Evolutionary conservation across 2,888 invertebrate genomes (phyloP).

Genomic region (Lacanobia oleracea): DNA sequence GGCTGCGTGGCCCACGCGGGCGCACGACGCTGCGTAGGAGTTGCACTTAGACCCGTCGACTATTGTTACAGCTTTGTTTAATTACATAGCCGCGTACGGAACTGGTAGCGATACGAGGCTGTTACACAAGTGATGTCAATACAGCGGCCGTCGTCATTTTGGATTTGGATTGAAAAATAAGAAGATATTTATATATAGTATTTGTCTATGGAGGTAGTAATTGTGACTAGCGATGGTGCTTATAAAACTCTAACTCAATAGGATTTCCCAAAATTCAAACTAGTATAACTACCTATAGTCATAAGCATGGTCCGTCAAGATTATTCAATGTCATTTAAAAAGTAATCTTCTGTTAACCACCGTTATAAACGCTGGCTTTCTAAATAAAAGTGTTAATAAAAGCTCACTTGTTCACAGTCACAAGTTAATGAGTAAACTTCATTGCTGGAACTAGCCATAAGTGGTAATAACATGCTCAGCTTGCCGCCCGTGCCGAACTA

Average conservation of each 20-base stretch:
- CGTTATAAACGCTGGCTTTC: constrained; percentile 15
- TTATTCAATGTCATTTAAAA: neutral
- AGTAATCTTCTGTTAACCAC: constrained; percentile 11
- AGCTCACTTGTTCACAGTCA: constrained; percentile 31
- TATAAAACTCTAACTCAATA: neutral
- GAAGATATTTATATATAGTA: neutral
- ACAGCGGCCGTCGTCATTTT: constrained; percentile 2
- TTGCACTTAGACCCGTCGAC: constrained; percentile 52
- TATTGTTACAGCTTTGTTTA: constrained; percentile 61
- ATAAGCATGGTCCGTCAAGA: neutral
- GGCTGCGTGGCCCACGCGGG: constrained; percentile 49
- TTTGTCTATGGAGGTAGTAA: neutral
- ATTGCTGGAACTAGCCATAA: constrained; percentile 27
- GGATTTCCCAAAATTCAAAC: neutral
- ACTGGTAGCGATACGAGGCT: constrained; percentile 30
- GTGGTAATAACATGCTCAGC: constrained; percentile 32
- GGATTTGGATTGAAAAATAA: neutral
- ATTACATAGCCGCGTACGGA: constrained; percentile 39
- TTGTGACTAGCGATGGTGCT: neutral
- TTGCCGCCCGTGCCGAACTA: constrained; percentile 30
- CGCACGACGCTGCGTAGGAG: constrained; percentile 58
- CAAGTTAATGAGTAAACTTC: constrained; percentile 52
- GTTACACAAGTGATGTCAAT: constrained; percentile 20
- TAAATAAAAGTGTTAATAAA: constrained; percentile 49
- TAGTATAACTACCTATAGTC: neutral